These are phyloP conservation scores for Drosophila pallidifrons DNA, from an alignment of 1,140 invertebrate genomes.

Conservation along the genomic window DNA sequence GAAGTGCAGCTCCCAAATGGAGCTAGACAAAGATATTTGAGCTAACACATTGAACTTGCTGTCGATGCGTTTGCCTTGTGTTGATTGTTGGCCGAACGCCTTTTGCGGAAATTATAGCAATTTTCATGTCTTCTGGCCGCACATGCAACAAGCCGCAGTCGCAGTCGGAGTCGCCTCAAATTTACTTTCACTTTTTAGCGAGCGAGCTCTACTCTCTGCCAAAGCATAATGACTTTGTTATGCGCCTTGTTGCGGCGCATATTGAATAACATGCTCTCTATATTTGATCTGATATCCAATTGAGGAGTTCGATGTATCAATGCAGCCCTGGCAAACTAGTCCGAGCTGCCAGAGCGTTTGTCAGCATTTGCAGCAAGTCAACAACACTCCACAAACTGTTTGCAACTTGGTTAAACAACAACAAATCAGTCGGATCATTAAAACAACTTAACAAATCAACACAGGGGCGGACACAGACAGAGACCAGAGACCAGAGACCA, in stretches of 20 bases:
- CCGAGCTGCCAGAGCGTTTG: not conserved
- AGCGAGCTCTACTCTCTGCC: slow-evolving; percentile 3
- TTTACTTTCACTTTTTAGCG: slow-evolving; percentile 72
- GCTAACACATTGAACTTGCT: slow-evolving; percentile 72
- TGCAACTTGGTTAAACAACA: slow-evolving; percentile 72
- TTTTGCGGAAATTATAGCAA: slow-evolving; percentile 80
- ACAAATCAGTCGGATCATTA: slow-evolving; percentile 72
- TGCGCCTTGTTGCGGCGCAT: not conserved
- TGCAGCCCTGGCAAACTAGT: not conserved
- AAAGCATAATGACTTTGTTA: slow-evolving; percentile 24
- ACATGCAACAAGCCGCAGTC: slow-evolving; percentile 24
- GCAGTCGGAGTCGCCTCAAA: slow-evolving; percentile 12
- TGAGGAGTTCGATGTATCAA: not conserved
- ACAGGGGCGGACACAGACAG: slow-evolving; percentile 38
- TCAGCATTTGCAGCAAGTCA: slow-evolving; percentile 5
- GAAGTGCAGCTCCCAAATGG: slow-evolving; percentile 17
- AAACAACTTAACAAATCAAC: slow-evolving; percentile 67
- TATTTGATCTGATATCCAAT: slow-evolving; percentile 5
- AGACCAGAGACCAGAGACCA: not conserved
- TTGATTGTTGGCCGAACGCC: slow-evolving; percentile 64
- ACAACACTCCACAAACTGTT: slow-evolving; percentile 62
- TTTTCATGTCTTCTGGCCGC: slow-evolving; percentile 75
- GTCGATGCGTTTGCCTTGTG: slow-evolving; percentile 51
- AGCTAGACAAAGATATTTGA: slow-evolving; percentile 38
- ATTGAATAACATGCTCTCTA: slow-evolving; percentile 6